Percentiles rank a stretch among this genome's conserved stretches.
phyloP scores from a whole-genome alignment of 35 echinoderm and acorn worm species.

The Ophiothrix spiculata region DNA sequence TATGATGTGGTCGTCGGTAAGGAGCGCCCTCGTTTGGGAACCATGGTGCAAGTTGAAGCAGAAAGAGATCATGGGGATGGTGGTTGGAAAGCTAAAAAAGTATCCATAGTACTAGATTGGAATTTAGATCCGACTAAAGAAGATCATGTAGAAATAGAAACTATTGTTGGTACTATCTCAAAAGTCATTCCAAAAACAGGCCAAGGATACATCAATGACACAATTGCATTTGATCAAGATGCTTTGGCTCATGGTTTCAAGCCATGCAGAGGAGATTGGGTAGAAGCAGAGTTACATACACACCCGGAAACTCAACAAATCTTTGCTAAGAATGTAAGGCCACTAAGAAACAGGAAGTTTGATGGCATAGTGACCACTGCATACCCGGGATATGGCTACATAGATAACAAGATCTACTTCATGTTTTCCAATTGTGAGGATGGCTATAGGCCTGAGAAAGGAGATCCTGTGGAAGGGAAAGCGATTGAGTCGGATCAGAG shows the following conservation, averaged over 20 bases:
- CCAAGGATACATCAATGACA: slow-evolving; percentile 56
- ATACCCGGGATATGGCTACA: slow-evolving; percentile 73
- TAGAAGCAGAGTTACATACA: slow-evolving; percentile 27
- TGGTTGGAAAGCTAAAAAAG: slow-evolving; percentile 48
- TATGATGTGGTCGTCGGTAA: slow-evolving; percentile 50
- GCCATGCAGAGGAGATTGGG: slow-evolving; percentile 84
- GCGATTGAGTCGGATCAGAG: slow-evolving; percentile 89
- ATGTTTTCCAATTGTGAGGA: slow-evolving; percentile 53
- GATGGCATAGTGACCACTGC: slow-evolving; percentile 53
- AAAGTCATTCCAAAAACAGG: slow-evolving; percentile 47
- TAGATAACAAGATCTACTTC: slow-evolving; percentile 80
- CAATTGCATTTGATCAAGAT: slow-evolving; percentile 61
- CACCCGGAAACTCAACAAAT: slow-evolving; percentile 5
- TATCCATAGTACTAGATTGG: slow-evolving; percentile 24
- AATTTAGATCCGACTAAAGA: slow-evolving; percentile 14
- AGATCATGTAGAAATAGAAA: slow-evolving; percentile 46
- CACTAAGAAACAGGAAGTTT: slow-evolving; percentile 68
- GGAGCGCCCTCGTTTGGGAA: slow-evolving; percentile 43
- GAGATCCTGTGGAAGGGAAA: slow-evolving; percentile 61
- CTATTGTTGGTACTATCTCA: slow-evolving; percentile 70
- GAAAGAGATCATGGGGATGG: slow-evolving; percentile 2
- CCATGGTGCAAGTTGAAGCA: slow-evolving; percentile 14
- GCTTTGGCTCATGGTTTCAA: slow-evolving; percentile 66
- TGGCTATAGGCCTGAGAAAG: slow-evolving; percentile 68
- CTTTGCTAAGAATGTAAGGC: slow-evolving; percentile 44